These are phyloP conservation scores for Arion vulgaris DNA, from an alignment of 1,140 invertebrate species.

Conservation along the genomic window DNA sequence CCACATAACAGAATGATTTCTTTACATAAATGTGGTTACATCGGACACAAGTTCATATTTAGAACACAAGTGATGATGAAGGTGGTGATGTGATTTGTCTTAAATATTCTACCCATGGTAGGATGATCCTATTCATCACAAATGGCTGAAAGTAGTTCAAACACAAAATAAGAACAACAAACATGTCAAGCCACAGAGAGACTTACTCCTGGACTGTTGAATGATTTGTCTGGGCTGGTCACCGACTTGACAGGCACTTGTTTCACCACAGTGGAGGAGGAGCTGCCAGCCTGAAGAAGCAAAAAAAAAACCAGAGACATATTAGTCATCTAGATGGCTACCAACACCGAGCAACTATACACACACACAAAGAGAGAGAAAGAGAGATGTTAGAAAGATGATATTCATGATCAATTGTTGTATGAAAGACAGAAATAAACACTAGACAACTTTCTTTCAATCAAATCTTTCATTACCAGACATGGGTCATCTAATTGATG, in stretches of 20 bases:
- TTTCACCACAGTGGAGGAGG: conserved; percentile 35
- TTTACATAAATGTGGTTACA: too few relatives aligned
- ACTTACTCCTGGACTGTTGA: conserved; percentile 26
- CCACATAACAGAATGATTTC: too few relatives aligned
- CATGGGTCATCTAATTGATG: too few relatives aligned
- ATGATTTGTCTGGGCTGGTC: conserved; percentile 18
- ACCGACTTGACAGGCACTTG: conserved; percentile 26
- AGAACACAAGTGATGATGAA: too few relatives aligned
- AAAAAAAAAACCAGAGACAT: neutral
- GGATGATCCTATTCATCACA: too few relatives aligned
- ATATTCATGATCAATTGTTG: conserved; percentile 3
- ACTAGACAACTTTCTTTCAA: too few relatives aligned
- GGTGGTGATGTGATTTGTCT: too few relatives aligned
- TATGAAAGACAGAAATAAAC: neutral
- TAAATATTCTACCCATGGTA: too few relatives aligned
- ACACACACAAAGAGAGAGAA: conserved; percentile 34
- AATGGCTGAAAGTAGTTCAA: too few relatives aligned
- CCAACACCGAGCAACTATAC: neutral
- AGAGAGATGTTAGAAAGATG: neutral
- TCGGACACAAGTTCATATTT: too few relatives aligned
- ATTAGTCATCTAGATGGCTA: neutral
- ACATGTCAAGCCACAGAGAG: neutral
- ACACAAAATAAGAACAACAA: neutral
- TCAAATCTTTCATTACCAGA: too few relatives aligned
- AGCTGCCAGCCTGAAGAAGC: neutral